A percentile compares a stretch with the other conserved stretches of the same genome.
phyloP scores from a whole-genome alignment of 2,888 invertebrate species.

The Nephrotoma flavescens region DNA sequence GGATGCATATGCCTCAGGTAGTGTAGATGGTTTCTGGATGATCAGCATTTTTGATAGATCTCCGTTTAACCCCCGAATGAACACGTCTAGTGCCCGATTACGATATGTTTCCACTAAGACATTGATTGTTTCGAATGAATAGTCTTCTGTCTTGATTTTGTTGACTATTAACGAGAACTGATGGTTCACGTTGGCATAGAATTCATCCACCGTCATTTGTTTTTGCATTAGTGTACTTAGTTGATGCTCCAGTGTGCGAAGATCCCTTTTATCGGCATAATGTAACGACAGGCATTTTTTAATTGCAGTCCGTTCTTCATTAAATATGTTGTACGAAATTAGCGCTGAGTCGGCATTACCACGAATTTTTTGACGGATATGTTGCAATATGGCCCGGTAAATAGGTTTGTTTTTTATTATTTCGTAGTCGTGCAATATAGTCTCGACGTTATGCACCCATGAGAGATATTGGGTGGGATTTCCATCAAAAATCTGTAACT shows the following conservation, averaged over 20 bases:
- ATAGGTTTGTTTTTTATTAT: no score
- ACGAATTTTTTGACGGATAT: no score
- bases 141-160: slow-evolving; percentile 13
- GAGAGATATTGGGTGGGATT: no score
- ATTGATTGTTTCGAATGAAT: slow-evolving; percentile 12
- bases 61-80: slow-evolving; percentile 10
- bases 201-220: neutral
- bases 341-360: slow-evolving; percentile 5
- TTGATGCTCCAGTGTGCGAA: neutral
- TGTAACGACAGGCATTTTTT: slow-evolving; percentile 8
- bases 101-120: slow-evolving; percentile 9
- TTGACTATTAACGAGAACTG: neutral
- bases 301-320: neutral
- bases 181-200: slow-evolving; percentile 9
- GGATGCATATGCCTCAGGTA: no score
- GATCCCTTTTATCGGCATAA: slow-evolving; percentile 5
- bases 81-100: slow-evolving; percentile 14
- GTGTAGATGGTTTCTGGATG: neutral
- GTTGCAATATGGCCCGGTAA: no score
- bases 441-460: no score
- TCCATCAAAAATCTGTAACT: no score
- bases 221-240: neutral
- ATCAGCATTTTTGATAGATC: slow-evolving; percentile 7
- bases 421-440: no score
- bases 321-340: slow-evolving; percentile 6